These are phyloP conservation scores for Drosophila bocqueti DNA, from an alignment of 1,140 invertebrate species.

Conservation along the genomic window DNA sequence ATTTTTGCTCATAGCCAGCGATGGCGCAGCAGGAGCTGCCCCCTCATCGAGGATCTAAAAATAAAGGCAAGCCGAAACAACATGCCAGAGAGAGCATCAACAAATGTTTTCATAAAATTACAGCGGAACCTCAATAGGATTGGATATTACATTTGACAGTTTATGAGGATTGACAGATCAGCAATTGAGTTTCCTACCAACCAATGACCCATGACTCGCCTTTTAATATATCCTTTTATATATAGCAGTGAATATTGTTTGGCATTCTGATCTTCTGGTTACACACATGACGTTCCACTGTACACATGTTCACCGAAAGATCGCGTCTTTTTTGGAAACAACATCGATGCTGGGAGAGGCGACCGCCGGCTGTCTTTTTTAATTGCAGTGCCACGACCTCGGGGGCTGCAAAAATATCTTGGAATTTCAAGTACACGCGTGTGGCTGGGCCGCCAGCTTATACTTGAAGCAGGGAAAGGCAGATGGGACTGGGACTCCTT, in stretches of 20 bases:
- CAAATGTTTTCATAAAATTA: slow-evolving; percentile 60
- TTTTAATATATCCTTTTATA: neutral
- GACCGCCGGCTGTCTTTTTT: slow-evolving; percentile 75
- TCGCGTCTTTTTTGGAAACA: slow-evolving; percentile 60
- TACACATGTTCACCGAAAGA: slow-evolving; percentile 29
- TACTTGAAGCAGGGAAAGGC: slow-evolving; percentile 63
- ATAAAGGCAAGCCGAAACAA: slow-evolving; percentile 52
- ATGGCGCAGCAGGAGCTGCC: slow-evolving; percentile 43
- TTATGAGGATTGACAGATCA: neutral
- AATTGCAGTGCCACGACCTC: slow-evolving; percentile 79
- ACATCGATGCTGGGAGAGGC: slow-evolving; percentile 42
- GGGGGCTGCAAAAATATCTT: slow-evolving; percentile 77
- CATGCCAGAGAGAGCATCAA: slow-evolving; percentile 36
- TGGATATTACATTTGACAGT: neutral
- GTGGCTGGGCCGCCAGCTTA: slow-evolving; percentile 24
- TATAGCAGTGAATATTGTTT: neutral
- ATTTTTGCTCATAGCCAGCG: slow-evolving; percentile 45
- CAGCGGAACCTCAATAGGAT: neutral
- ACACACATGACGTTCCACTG: neutral
- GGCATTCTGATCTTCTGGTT: too few species aligned
- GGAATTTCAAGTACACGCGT: slow-evolving; percentile 80
- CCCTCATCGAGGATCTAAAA: slow-evolving; percentile 61
- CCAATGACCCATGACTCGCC: neutral
- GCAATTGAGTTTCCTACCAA: neutral
- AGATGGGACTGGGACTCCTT: slow-evolving; percentile 42